Conservation (phyloP, 2,797 vertebrate species). For the Microctenopoma lineatum region DNA sequence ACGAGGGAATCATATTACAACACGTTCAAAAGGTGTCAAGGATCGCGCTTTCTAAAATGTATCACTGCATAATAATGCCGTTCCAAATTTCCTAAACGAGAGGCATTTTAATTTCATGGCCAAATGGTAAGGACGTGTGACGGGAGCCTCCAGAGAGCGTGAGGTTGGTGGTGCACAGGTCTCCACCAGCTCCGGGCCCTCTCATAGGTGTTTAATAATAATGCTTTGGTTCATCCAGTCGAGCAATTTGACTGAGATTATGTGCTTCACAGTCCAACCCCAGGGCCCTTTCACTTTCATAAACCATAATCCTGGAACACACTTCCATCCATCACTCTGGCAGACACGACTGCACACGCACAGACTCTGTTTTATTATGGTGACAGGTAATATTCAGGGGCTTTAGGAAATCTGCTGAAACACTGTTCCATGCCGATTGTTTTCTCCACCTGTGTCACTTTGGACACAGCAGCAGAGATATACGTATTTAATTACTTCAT, state of each 20-base stretch:
- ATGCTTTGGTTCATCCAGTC: constrained; percentile 79
- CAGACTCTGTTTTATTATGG: constrained; percentile 36
- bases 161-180: constrained; percentile 67
- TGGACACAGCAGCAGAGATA: constrained; percentile 17
- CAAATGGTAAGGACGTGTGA: constrained; percentile 72
- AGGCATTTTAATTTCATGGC: constrained; percentile 76
- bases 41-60: constrained; percentile 27
- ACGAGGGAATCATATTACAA: constrained; percentile 51
- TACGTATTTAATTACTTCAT: too few relatives aligned
- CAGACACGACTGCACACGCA: constrained; percentile 49
- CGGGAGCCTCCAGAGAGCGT: constrained; percentile 63
- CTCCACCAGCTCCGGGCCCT: constrained; percentile 63
- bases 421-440: constrained; percentile 1
- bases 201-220: constrained; percentile 86
- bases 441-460: constrained; percentile 62
- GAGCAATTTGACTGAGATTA: constrained; percentile 75
- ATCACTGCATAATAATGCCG: constrained; percentile 40
- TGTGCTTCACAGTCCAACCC: constrained; percentile 80
- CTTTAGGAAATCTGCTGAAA: constrained; percentile 57
- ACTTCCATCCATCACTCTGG: constrained; percentile 78
- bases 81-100: constrained; percentile 57
- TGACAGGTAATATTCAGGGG: constrained; percentile 67
- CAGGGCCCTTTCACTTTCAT: constrained; percentile 78
- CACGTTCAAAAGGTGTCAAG: constrained; percentile 54
- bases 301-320: constrained; percentile 81